Percentiles rank a stretch among this genome's conserved stretches.
phyloP scores from a whole-genome alignment of 2,797 vertebrate genomes.

The Zenarchopterus dispar region DNA sequence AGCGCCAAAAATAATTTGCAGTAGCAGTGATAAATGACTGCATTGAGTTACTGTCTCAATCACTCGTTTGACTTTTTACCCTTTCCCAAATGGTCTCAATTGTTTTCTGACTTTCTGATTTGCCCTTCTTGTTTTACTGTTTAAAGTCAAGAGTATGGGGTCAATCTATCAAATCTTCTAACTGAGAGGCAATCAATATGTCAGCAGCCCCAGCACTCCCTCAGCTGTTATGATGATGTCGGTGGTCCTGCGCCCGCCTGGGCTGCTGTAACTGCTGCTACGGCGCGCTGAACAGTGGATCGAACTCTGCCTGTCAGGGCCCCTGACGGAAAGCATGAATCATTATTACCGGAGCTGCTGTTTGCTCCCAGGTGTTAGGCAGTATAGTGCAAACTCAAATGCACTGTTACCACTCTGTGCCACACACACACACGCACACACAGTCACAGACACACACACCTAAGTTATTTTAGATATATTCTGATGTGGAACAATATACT shows the following conservation, averaged over 20 bases:
- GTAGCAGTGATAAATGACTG: slow-evolving; percentile 5
- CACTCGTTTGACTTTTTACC: slow-evolving; percentile 15
- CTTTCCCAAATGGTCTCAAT: slow-evolving; percentile 18
- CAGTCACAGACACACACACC: slow-evolving; percentile 19
- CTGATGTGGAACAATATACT: background rate
- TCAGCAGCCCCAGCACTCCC: slow-evolving; percentile 76
- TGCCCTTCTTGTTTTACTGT: slow-evolving; percentile 59
- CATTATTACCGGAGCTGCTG: slow-evolving; percentile 83
- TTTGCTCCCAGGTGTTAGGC: slow-evolving; percentile 63
- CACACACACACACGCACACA: slow-evolving; percentile 24
- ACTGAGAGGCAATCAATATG: slow-evolving; percentile 83
- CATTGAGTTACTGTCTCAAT: slow-evolving; percentile 11
- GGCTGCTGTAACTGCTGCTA: slow-evolving; percentile 74
- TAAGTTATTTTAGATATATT: background rate
- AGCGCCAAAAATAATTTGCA: background rate
- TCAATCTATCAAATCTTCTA: slow-evolving; percentile 85
- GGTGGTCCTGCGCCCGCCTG: slow-evolving; percentile 76
- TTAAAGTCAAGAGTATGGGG: slow-evolving; percentile 69
- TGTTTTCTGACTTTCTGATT: slow-evolving; percentile 50
- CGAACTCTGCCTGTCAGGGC: slow-evolving; percentile 85
- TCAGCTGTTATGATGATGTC: slow-evolving; percentile 89
- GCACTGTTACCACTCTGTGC: slow-evolving; percentile 24
- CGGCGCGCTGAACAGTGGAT: slow-evolving; percentile 85
- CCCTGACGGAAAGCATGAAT: slow-evolving; percentile 87
- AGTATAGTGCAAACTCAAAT: slow-evolving; percentile 60